Evolutionary conservation across 2,113 vertebrate genomes (phyloP), one percentile per base, ranked within the genome.

Genomic region (Eidolon helvum): DNA sequence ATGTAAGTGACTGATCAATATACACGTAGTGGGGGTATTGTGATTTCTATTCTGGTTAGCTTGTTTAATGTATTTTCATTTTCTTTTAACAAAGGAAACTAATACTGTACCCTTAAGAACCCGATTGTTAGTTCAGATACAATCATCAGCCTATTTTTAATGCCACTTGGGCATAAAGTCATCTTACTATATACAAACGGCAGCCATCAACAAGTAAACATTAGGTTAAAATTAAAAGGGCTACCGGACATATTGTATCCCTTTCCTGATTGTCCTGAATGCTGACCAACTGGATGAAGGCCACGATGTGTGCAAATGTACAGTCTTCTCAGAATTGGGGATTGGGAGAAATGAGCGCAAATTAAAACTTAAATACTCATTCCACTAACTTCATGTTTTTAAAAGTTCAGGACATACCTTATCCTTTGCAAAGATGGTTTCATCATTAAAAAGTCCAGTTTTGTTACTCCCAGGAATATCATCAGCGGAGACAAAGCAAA

Each of bases 391-490:
- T 75, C 14, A 45, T 7, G 53, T 86, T 21, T 55, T 43, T 7
- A 84, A 71, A 80, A 87, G 57, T 38, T 28, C 50, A 92, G 72
- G 2, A 61, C 97, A 48, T 98, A 99, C 99, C 99, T 98, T 95
- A 38, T 98, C 91, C 5, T 99, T 86, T 1, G 99, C 99, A 77
- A 99, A 98, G 92, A 99, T 98, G 0, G 98, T 99, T 97, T 99
- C 99, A 38, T 99, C 99, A 1, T 98, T 98, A 57, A 91, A 63
- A 0, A 98, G 15, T 57, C 99, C 99, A 2, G 99, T 99, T 66
- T 75, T 1, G 16, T 99, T 99, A 88, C 99, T 99, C 38, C 99
- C 99, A 0, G 99, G 99, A 96, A 99, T 75, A 93, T 99, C 99
- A 5, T 98, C 97, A 4, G 98, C 98, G 0, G 99, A 99, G 80